Evolutionary conservation across 2,797 vertebrate genomes (phyloP), one percentile per base, ranked within the genome.

Genomic region (Psittacula echo): DNA sequence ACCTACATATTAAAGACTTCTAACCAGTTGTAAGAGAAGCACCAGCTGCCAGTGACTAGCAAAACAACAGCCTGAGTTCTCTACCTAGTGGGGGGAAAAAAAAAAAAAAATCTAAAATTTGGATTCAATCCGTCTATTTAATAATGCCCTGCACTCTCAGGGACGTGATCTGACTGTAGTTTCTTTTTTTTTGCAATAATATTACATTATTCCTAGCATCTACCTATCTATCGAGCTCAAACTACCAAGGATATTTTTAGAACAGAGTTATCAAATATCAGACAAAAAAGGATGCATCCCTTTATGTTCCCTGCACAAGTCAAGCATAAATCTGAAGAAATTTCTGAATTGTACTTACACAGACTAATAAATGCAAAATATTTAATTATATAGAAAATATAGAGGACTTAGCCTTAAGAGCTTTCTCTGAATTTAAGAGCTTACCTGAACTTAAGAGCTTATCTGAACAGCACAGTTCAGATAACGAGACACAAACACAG

Each of bases 351-450:
- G n/a, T 23, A 30, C 15, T 50, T 34, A 24, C 9, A 30, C 14
- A 48, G 13, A 15, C 27, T 34, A 37, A 29, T 32, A 74, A 71
- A 93, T 9, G 5, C 61, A 91, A 72, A 78, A n/a, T 24, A n/a
- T 70, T 77, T 74, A 14, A 39, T n/a, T 34, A 14, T 10, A 53
- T 30, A 73, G 39, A 54, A 80, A 67, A 54, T 30, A 34, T 3
- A 26, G 23, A 37, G 10, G 11, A 56, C 30, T 2, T 51, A 29
- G 20, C 26, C 32, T 50, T 0, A 0, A 85, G 54, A 72, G 27
- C 32, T 27, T 58, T 41, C 48, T n/a, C 20, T 21, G 37, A 37
- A 37, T 37, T 37, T 37, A 37, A 37, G 37, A 37, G 37, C 37
- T 37, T 37, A 37, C 9, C 37, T 37, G 37, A 37, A 37, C 37